phyloP scores from a whole-genome alignment of 2,888 invertebrate species.

The Phania funesta region DNA sequence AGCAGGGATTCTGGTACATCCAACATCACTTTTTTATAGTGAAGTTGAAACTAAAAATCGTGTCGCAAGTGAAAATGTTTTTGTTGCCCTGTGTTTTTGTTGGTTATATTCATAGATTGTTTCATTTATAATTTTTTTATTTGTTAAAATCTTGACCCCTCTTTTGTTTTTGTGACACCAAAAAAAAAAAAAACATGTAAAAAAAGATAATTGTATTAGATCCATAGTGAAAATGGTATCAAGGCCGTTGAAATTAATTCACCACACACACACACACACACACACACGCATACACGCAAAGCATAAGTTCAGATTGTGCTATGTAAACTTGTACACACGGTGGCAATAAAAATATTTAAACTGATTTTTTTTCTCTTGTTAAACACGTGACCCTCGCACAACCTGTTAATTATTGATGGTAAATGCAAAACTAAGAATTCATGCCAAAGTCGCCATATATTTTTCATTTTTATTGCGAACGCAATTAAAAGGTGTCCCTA shows the following conservation, averaged over 20 bases:
- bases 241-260: conserved; percentile 55
- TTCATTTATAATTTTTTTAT: conserved; percentile 29
- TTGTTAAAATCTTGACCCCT: conserved; percentile 49
- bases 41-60: too few relatives aligned
- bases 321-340: background rate
- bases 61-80: too few relatives aligned
- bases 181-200: background rate
- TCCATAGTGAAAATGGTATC: conserved; percentile 62
- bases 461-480: too few relatives aligned
- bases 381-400: conserved; percentile 15
- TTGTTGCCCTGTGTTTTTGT: too few relatives aligned
- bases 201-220: conserved; percentile 23
- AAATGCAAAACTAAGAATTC: background rate
- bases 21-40: too few relatives aligned
- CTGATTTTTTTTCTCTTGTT: background rate
- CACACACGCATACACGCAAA: background rate
- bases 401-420: conserved; percentile 3
- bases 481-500: too few relatives aligned
- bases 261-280: conserved; percentile 4
- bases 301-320: background rate
- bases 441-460: too few relatives aligned
- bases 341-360: background rate
- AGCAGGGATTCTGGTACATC: too few relatives aligned
- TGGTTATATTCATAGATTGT: conserved; percentile 10
- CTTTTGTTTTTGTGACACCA: conserved; percentile 10